phyloP scores from a whole-genome alignment of 2,113 vertebrate species.

The Stomatorhinus ivindoensis region DNA sequence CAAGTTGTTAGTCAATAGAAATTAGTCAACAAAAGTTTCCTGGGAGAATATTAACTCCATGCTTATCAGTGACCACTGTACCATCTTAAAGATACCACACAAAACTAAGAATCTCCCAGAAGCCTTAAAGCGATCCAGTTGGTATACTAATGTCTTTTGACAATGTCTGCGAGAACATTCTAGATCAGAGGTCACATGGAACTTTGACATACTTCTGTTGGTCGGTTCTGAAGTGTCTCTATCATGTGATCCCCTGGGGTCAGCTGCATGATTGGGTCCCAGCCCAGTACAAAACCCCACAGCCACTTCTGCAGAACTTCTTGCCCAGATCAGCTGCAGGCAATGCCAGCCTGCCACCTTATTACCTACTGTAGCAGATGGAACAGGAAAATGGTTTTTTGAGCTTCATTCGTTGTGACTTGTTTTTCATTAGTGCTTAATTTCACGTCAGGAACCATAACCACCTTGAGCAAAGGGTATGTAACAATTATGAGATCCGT shows the following conservation, averaged over 20 bases:
- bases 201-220: background rate
- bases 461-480: constrained; percentile 40
- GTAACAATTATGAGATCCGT: constrained; percentile 18
- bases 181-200: background rate
- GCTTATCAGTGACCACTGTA: background rate
- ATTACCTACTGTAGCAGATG: constrained; percentile 67
- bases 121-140: background rate
- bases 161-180: background rate
- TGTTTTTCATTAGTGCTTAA: constrained; percentile 72
- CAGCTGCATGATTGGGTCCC: background rate
- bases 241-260: constrained; percentile 2
- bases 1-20: background rate
- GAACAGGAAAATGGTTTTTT: constrained; percentile 63
- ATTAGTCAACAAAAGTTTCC: background rate
- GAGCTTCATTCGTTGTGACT: constrained; percentile 76
- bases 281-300: background rate
- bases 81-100: background rate
- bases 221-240: background rate
- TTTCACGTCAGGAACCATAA: constrained; percentile 64
- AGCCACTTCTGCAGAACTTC: constrained; percentile 37
- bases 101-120: background rate
- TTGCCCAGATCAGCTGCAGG: constrained; percentile 46
- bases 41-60: background rate
- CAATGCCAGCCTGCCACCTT: constrained; percentile 47
- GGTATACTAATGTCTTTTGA: background rate